Evolutionary conservation across 2,113 vertebrate species (phyloP), one percentile per base, ranked within the genome.

Genomic region (Clarias gariepinus): DNA sequence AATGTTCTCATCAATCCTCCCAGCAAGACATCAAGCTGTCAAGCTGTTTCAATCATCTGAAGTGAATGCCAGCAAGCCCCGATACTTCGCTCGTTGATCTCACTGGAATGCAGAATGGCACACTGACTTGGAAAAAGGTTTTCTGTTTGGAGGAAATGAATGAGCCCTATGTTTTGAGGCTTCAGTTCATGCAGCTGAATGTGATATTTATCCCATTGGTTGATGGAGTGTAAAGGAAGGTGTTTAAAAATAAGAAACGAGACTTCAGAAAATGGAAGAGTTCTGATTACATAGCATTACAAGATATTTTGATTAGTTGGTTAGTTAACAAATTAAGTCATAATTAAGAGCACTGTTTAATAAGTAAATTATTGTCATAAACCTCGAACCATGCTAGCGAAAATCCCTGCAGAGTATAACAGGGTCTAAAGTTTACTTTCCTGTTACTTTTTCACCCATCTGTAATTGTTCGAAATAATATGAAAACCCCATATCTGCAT

Each of bases 1-100:
- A 93, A 94, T 87, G 90, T 91, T 92, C 90, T 95, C 95, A 95
- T 95, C 95, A 94, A 93, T 94, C 93, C 93, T 93, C 93, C 78
- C 94, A 91, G 93, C 92, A 91, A 90, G 94, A 91, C 88, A 57
- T 88, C 89, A 88, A 91, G 91, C 93, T 91, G 92, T 94, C 93
- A 92, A 85, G 92, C 95, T 95, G 93, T 91, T 95, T 94, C 92
- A 93, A 94, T 95, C 94, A 93, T 73, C 89, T 91, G 91, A 90
- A 91, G 90, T 88, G 89, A 90, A 91, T 88, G 85, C 90, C 88
- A 90, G 90, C 91, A 85, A 82, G 92, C 86, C 89, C 91, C 87
- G 91, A 89, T 84, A 88, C 88, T 89, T 90, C 81, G 89, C 86
- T 84, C 77, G 74, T 85, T 91, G 89, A 92, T 91, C 91, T 91